phyloP scores from a whole-genome alignment of 2,888 invertebrate species.

The Chesias legatella region DNA sequence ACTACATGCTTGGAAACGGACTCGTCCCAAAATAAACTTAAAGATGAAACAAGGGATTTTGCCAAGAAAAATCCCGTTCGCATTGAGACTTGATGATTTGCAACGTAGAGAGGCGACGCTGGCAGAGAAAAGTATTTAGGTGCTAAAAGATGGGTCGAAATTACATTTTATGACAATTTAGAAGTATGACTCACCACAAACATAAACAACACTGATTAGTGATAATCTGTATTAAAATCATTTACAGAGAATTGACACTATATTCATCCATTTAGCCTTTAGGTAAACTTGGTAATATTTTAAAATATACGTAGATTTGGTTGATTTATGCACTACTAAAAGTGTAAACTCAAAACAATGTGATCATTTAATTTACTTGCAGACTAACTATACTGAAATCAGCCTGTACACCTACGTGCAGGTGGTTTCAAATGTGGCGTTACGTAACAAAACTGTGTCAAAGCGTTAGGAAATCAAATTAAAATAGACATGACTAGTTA shows the following conservation, averaged over 20 bases:
- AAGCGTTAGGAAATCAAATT: conserved; percentile 52
- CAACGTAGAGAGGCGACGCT: conserved; percentile 21
- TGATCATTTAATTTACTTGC: too few species aligned
- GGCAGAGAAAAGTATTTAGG: conserved; percentile 35
- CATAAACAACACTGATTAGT: conserved; percentile 1
- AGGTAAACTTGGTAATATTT: conserved; percentile 10
- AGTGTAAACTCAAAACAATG: too few species aligned
- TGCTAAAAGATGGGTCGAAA: conserved; percentile 43
- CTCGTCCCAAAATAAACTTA: conserved; percentile 54
- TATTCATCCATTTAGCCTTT: too few species aligned
- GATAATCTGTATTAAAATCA: conserved; percentile 6
- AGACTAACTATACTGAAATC: too few species aligned
- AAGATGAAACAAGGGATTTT: conserved; percentile 58
- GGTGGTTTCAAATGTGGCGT: conserved; percentile 10
- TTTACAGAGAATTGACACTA: too few species aligned
- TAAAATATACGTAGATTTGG: background rate
- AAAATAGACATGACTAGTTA: conserved; percentile 54
- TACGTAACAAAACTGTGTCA: conserved; percentile 47
- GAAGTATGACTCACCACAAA: conserved; percentile 6
- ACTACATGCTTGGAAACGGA: conserved; percentile 44
- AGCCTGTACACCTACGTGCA: conserved; percentile 1
- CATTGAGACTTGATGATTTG: conserved; percentile 39
- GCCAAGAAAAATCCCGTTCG: conserved; percentile 59
- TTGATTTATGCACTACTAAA: too few species aligned
- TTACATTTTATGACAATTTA: conserved; percentile 36